phyloP scores from a whole-genome alignment of 2,888 invertebrate genomes.

The Xylophagus ater region DNA sequence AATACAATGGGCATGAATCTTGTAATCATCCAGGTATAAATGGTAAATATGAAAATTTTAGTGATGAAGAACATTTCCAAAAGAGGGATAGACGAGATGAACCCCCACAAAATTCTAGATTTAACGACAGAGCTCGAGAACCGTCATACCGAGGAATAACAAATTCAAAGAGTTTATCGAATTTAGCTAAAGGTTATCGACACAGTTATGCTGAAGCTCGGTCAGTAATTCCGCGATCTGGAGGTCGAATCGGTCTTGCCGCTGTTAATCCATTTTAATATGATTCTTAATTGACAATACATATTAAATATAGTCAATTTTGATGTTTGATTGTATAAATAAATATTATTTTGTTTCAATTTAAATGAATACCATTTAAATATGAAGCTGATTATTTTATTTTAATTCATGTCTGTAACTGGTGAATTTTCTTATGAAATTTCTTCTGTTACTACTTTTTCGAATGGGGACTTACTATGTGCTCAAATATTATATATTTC shows the following conservation, averaged over 20 bases:
- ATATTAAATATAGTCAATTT: no score
- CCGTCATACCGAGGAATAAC: constrained; percentile 17
- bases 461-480: no score
- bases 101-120: constrained; percentile 9
- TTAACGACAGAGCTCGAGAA: constrained; percentile 6
- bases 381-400: no score
- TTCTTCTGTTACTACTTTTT: no score
- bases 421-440: no score
- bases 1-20: constrained; percentile 24
- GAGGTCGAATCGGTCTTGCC: constrained; percentile 37
- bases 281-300: no score
- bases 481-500: no score
- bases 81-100: constrained; percentile 12
- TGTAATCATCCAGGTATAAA: constrained; percentile 23
- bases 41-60: constrained; percentile 31
- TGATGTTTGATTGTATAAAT: no score
- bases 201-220: constrained; percentile 36
- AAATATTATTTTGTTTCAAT: no score
- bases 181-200: constrained; percentile 36
- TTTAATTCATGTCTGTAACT: no score
- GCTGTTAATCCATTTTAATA: constrained; percentile 37
- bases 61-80: constrained; percentile 29
- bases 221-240: constrained; percentile 17
- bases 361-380: no score
- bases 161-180: constrained; percentile 30